Base-by-base conservation (phyloP, 2,888 invertebrate genomes). In the Drosophila prostipennis region DNA sequence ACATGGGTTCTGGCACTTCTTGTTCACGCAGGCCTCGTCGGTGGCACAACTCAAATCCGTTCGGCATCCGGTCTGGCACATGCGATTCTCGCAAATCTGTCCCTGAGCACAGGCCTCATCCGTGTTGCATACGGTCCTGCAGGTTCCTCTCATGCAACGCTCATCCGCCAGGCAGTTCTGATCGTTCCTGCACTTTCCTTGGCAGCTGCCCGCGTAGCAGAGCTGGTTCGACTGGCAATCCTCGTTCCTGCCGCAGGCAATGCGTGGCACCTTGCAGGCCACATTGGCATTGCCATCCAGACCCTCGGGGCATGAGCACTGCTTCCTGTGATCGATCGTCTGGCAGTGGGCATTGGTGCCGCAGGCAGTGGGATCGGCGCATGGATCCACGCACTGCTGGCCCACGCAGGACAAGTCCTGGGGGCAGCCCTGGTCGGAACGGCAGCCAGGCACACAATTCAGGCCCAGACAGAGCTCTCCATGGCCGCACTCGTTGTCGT, bases 381-480 rank as follows among this genome's bases (percentile, higher is more conserved):
- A 98, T 13, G 96, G 94, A 92, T 97, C 94, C 40, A 93, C 91
- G 90, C 98, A 98, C 89, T 96, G 95, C 76, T 96, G 96, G 78
- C 95, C 94, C 69, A 95, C 91, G 85, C 98, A 98, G n/a, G 95
- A 93, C 73, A 94, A 93, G 78, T 95, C 93, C 56, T 93, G 92
- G 1, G 95, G 94, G 89, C 98, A 98, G 52, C 96, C 96, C 3
- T 94, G 93, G 90, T 97, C 94, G 8, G 96, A 94, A 87, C 97
- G 94, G 90, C 98, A 98, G 46, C 98, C 98, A 42, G 94, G 93
- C 10, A 94, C 92, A 89, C 98, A 98, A 63, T 95, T 94, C 32
- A 97, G 93, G 29, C 96, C 95, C 89, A 96, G 95, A 86, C 98
- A 98, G 56, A 98, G 95, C 92, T 98, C 97, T 39, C 96, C 97